Evolutionary conservation across 2,888 invertebrate genomes (phyloP).

Genomic region (Hedychridium roseum): DNA sequence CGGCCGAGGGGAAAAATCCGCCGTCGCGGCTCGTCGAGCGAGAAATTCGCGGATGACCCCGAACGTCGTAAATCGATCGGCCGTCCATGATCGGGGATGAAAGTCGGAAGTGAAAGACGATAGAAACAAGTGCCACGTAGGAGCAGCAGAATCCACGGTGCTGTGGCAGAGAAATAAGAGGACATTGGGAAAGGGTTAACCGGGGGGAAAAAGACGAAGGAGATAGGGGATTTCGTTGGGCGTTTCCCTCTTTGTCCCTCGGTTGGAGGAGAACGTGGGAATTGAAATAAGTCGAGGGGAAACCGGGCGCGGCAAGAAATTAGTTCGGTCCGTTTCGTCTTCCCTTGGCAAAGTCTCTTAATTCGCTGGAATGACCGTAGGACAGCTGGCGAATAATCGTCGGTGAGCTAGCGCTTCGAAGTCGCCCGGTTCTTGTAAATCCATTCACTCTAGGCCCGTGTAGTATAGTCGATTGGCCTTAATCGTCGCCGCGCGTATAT

Average conservation of each 20-base stretch:
- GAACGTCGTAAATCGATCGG: too few relatives aligned
- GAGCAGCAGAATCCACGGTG: too few relatives aligned
- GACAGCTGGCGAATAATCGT: conserved; percentile 11
- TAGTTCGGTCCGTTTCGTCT: conserved; percentile 26
- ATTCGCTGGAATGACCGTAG: conserved; percentile 23
- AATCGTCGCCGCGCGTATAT: background rate
- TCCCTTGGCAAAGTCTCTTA: conserved; percentile 27
- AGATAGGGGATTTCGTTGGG: too few relatives aligned
- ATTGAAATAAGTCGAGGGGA: conserved; percentile 19
- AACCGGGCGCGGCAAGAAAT: conserved; percentile 27
- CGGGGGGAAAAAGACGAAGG: background rate
- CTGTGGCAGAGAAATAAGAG: too few relatives aligned
- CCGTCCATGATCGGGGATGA: too few relatives aligned
- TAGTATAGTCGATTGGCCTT: background rate
- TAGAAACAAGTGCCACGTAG: too few relatives aligned
- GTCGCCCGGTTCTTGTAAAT: conserved; percentile 13
- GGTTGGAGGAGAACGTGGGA: conserved; percentile 19
- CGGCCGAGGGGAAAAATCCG: background rate
- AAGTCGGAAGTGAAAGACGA: background rate
- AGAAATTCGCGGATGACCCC: too few relatives aligned
- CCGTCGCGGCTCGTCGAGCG: too few relatives aligned
- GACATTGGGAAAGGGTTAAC: conserved; percentile 1
- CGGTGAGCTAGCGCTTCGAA: conserved; percentile 34
- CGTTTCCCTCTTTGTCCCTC: too few relatives aligned
- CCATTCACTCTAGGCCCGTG: conserved; percentile 18